Base-by-base conservation (phyloP, 1,140 invertebrate species). In the Magallana angulata region DNA sequence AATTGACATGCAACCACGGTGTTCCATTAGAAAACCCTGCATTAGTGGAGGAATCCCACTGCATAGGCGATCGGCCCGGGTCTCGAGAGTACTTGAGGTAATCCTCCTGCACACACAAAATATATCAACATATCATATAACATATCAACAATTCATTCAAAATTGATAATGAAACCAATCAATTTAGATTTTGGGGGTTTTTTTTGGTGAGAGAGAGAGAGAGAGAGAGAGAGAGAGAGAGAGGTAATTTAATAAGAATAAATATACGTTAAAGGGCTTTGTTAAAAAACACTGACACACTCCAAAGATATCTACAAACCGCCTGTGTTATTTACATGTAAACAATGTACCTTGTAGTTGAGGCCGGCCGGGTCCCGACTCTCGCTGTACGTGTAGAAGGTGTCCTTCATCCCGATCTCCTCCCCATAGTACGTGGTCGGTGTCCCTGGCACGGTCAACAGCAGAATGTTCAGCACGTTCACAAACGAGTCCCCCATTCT, bases 1-100 rank as follows among this genome's bases (percentile, higher is more conserved):
- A 89, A 89, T 96, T 95, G 0, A 97, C 93, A 3, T 97, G 97
- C 16, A 97, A 92, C 97, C 97, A 98, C 0, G 97, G 96, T 1
- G 95, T 92, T 12, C 93, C 96, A 0, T 93, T 95, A 7, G 92
- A 92, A 88, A 94, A 93, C 0, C 97, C 97, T 12, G 97, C 97
- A 92, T 96, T 96, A 3, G 12, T 89, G 0, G 91, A 90, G 16
- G 91, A 90, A 87, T 96, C 95, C 97, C 97, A 98, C 90, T 97
- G 97, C 94, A 97, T 97, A 0, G 97, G 97, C 0, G 97, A 97
- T 6, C 97, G 95, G 30, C 92, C 95, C 0, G 96, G 96, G 94
- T 97, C 97, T 11, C 97, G 95, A n/a, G 68, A 59, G 30, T 80
- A 57, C 7, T 58, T 60, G 12, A 58, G 14, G 24, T 86, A 86